Conservation (phyloP, 2,797 vertebrate species). For the Myotis vivesi region DNA sequence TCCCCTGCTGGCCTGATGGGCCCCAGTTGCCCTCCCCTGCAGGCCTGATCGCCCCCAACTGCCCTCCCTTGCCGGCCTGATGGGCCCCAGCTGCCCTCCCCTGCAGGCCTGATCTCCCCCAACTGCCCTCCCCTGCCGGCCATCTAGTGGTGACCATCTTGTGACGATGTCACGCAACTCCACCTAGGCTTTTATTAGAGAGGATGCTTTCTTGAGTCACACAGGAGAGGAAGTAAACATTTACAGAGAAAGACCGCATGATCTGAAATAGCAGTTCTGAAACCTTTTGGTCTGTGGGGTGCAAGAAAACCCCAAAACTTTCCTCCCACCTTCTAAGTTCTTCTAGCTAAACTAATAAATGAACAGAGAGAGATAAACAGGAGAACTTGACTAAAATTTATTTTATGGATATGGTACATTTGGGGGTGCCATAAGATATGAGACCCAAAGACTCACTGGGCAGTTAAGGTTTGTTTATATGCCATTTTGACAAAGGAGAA, state of each 20-base stretch:
- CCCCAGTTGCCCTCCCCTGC: no score
- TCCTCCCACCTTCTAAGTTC: not conserved
- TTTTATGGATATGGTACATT: not conserved
- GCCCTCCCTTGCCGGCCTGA: no score
- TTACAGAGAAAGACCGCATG: not conserved
- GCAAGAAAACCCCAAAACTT: not conserved
- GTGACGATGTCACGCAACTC: no score
- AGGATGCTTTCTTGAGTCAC: not conserved
- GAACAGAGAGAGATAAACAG: not conserved
- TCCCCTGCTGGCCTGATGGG: accelerated
- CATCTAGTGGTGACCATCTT: no score
- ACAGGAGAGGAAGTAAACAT: not conserved
- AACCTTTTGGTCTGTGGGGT: not conserved
- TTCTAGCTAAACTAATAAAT: not conserved
- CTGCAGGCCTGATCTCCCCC: no score
- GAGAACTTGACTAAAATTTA: not conserved
- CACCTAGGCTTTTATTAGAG: no score
- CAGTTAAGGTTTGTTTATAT: not conserved
- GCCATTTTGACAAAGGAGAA: not conserved
- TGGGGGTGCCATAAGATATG: not conserved
- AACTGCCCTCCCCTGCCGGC: no score
- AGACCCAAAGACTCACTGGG: not conserved
- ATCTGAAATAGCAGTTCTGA: not conserved
- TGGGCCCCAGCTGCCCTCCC: no score
- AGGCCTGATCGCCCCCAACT: no score